Percentiles rank a stretch among this genome's conserved stretches.
Evolutionary conservation across 1,140 invertebrate species (phyloP).

Genomic region (Macrostomum lignano): DNA sequence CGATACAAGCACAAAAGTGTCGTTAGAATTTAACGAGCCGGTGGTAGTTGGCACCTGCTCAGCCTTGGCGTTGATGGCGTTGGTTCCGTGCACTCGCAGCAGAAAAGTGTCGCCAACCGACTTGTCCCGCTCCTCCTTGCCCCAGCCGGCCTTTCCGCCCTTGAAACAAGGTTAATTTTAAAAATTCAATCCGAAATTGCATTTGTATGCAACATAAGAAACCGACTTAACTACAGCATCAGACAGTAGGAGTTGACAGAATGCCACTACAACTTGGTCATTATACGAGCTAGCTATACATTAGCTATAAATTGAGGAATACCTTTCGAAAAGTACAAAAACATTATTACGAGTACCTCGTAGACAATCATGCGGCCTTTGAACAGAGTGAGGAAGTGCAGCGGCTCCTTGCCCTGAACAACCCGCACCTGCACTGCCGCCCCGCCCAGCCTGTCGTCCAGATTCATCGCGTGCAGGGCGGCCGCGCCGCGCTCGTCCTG

Average conservation of each 20-base stretch:
- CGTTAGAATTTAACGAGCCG: conserved; percentile 45
- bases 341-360: too few species aligned
- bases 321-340: too few species aligned
- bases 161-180: conserved; percentile 7
- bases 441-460: conserved; percentile 36
- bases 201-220: not conserved
- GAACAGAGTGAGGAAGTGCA: conserved; percentile 27
- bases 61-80: conserved; percentile 41
- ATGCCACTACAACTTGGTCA: too few species aligned
- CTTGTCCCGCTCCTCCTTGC: conserved; percentile 8
- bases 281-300: too few species aligned
- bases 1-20: conserved; percentile 46
- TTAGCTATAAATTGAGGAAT: too few species aligned
- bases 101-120: conserved; percentile 37
- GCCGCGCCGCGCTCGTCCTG: conserved; percentile 37
- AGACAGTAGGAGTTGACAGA: too few species aligned
- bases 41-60: conserved; percentile 39
- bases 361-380: conserved; percentile 52
- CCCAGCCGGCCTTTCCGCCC: conserved; percentile 18
- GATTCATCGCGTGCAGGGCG: conserved; percentile 34
- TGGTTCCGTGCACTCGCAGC: conserved; percentile 46
- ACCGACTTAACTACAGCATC: not conserved
- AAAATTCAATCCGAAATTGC: not conserved
- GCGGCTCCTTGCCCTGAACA: too few species aligned
- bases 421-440: too few species aligned